phyloP scores from a whole-genome alignment of 2,888 invertebrate species.

The Caenorhabditis macrosperma region DNA sequence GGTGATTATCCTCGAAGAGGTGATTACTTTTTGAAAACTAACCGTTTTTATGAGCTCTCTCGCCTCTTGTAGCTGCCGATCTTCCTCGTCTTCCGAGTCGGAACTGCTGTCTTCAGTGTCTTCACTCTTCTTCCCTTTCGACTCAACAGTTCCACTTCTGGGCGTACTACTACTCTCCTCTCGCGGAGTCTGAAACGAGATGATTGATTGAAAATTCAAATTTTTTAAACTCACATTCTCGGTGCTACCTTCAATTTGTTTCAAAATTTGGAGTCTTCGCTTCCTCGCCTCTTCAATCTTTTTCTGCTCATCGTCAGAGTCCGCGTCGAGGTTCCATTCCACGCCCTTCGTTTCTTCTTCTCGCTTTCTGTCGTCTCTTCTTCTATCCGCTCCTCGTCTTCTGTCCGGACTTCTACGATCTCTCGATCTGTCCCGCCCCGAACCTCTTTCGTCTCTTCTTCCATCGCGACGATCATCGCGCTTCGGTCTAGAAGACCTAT shows the following conservation, averaged over 20 bases:
- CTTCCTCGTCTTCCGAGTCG: constrained; percentile 59
- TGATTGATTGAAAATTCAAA: not conserved
- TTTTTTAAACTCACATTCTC: constrained; percentile 44
- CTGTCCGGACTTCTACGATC: constrained; percentile 35
- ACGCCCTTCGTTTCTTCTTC: constrained; percentile 43
- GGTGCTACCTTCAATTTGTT: constrained; percentile 54
- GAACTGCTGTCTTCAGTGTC: constrained; percentile 37
- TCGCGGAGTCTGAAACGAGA: constrained; percentile 22
- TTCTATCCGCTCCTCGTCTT: constrained; percentile 30
- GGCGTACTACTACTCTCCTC: constrained; percentile 22
- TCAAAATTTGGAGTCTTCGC: constrained; percentile 61
- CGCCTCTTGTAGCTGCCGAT: constrained; percentile 52
- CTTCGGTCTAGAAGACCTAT: not conserved
- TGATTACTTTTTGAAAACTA: not conserved
- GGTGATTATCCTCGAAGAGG: not conserved
- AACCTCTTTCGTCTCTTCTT: constrained; percentile 14
- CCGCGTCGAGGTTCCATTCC: constrained; percentile 68
- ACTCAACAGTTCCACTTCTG: constrained; percentile 8
- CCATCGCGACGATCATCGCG: constrained; percentile 27
- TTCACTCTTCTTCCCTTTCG: constrained; percentile 1
- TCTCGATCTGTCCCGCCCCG: constrained; percentile 7
- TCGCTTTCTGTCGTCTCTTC: constrained; percentile 20
- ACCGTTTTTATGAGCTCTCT: constrained; percentile 47
- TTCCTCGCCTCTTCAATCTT: constrained; percentile 72
- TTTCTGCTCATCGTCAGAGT: constrained; percentile 72